Evolutionary conservation across 1,140 invertebrate species (phyloP).

Genomic region (Campodea augens): DNA sequence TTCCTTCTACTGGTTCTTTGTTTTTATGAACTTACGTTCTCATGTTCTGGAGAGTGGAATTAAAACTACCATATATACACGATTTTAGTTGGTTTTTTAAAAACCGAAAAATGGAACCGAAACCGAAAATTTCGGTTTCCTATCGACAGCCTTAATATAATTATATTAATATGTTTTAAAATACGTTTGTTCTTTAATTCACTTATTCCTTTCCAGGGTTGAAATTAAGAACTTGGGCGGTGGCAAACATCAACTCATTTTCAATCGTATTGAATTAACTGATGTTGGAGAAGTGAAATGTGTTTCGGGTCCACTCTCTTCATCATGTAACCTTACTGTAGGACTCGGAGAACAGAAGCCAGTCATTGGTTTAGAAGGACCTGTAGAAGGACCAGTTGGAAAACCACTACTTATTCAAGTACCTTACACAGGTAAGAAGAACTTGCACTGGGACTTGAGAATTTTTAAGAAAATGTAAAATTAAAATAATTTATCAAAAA

Average conservation of each 20-base stretch:
- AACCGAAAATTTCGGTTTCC: no score
- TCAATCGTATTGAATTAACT: slow-evolving; percentile 56
- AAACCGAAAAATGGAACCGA: no score
- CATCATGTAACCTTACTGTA: slow-evolving; percentile 58
- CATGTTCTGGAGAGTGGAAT: no score
- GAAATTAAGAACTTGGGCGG: slow-evolving; percentile 79
- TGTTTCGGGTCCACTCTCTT: slow-evolving; percentile 57
- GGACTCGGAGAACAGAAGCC: slow-evolving; percentile 69
- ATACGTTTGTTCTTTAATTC: background rate
- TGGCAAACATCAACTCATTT: slow-evolving; percentile 75
- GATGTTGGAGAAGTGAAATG: slow-evolving; percentile 73
- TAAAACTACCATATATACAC: no score
- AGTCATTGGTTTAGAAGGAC: slow-evolving; percentile 55
- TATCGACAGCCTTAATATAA: slow-evolving; percentile 4
- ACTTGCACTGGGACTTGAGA: background rate
- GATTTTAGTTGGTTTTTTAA: no score
- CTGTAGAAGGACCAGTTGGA: slow-evolving; percentile 57
- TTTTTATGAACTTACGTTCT: no score
- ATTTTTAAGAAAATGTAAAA: no score
- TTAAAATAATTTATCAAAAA: no score
- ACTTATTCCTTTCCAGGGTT: slow-evolving; percentile 29
- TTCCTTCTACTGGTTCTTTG: no score
- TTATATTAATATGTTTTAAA: background rate
- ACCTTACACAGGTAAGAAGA: slow-evolving; percentile 74
- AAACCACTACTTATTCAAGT: slow-evolving; percentile 65